Evolutionary conservation across 1,140 invertebrate genomes (phyloP).

Genomic region (Stegodyphus dumicola): DNA sequence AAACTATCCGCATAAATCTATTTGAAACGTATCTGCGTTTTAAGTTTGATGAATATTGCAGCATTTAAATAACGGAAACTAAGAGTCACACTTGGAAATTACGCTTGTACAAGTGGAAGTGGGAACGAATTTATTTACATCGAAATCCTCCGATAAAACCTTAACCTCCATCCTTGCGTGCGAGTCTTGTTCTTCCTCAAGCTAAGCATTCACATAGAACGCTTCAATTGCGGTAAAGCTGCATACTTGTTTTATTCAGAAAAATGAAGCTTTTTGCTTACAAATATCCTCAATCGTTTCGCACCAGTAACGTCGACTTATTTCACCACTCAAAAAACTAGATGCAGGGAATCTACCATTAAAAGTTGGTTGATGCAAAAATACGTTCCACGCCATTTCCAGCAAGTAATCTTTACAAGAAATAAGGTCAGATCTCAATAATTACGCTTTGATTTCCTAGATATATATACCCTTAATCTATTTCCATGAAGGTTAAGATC

Average conservation of each 20-base stretch:
- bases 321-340: constrained; percentile 2
- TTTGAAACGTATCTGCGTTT: no score
- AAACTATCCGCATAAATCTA: no score
- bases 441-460: constrained; percentile 9
- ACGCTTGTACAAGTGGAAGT: no score
- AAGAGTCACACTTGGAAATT: no score
- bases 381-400: constrained; percentile 25
- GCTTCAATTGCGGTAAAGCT: neutral
- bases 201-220: neutral
- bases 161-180: no score
- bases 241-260: neutral
- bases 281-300: constrained; percentile 16
- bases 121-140: no score
- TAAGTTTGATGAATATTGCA: no score
- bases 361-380: constrained; percentile 13
- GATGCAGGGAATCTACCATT: constrained; percentile 11
- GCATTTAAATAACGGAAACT: no score
- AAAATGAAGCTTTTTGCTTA: neutral
- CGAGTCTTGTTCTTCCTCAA: no score
- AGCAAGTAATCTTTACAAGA: neutral
- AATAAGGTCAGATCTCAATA: constrained; percentile 21
- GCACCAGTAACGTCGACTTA: constrained; percentile 39
- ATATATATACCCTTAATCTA: neutral
- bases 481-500: constrained; percentile 21
- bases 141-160: no score